Conservation (phyloP, 2,113 vertebrate genomes). For the Dasyurus viverrinus region DNA sequence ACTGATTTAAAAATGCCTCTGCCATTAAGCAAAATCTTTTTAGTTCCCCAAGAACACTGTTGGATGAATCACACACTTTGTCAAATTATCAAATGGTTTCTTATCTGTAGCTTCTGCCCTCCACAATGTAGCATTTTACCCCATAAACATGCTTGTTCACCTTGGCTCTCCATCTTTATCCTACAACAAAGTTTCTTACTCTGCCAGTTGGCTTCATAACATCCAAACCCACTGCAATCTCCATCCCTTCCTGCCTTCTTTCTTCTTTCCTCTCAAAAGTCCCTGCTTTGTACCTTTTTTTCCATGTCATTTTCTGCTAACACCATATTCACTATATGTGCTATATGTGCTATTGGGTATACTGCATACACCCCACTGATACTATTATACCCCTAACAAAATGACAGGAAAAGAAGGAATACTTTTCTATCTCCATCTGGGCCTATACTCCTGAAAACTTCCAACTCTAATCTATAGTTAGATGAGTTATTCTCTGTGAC, state of each 20-base stretch:
- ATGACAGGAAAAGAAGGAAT: not conserved
- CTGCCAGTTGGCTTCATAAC: not conserved
- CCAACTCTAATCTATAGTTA: not conserved
- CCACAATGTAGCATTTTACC: not conserved
- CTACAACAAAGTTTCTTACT: not conserved
- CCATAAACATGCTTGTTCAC: not conserved
- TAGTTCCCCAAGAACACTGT: not conserved
- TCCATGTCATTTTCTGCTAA: not conserved
- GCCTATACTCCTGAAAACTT: not conserved
- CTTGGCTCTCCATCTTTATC: not conserved
- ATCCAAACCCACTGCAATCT: not conserved
- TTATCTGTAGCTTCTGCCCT: not conserved
- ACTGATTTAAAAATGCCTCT: not conserved
- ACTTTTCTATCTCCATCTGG: too few species aligned
- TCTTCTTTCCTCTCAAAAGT: not conserved
- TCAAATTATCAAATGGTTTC: not conserved
- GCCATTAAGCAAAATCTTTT: not conserved
- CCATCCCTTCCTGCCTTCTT: not conserved
- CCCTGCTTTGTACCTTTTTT: not conserved
- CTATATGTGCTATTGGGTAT: not conserved
- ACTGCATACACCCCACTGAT: not conserved
- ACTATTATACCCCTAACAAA: not conserved
- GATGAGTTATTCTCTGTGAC: not conserved
- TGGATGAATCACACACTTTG: not conserved
- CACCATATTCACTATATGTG: not conserved